Conservation (phyloP, 2,113 vertebrate species). For the Carlito syrichta region DNA sequence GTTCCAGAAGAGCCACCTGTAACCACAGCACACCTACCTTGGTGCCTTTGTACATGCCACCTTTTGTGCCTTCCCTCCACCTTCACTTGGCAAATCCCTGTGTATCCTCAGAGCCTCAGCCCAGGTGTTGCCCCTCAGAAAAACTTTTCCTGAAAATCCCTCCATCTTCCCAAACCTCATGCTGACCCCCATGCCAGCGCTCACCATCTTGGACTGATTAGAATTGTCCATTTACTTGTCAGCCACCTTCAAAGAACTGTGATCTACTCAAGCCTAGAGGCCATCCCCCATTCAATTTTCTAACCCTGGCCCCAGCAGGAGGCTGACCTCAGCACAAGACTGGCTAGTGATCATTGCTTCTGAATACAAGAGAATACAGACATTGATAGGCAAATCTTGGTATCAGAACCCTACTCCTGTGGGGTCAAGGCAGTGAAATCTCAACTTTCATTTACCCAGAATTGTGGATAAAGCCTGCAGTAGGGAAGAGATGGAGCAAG, state of each 20-base stretch:
- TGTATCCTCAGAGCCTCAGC: not conserved
- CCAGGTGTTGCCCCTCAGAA: not conserved
- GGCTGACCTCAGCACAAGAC: no score
- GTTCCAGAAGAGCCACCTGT: not conserved
- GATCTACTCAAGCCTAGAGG: not conserved
- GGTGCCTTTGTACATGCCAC: not conserved
- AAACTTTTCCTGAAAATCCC: not conserved
- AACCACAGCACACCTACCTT: not conserved
- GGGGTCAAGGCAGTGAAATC: not conserved
- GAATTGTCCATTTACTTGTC: not conserved
- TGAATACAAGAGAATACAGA: not conserved
- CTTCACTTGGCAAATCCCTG: not conserved
- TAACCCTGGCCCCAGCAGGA: not conserved
- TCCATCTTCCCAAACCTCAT: not conserved
- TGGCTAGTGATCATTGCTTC: not conserved
- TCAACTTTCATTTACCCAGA: not conserved
- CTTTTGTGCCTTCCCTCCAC: not conserved
- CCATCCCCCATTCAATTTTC: not conserved
- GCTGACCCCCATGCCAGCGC: not conserved
- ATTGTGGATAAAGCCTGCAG: not conserved
- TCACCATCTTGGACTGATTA: not conserved
- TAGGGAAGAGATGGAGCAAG: accelerated
- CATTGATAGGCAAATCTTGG: not conserved
- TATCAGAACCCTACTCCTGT: not conserved
- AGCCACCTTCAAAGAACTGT: not conserved